phyloP scores from a whole-genome alignment of 2,797 vertebrate genomes.

The Molossus alvarezi region DNA sequence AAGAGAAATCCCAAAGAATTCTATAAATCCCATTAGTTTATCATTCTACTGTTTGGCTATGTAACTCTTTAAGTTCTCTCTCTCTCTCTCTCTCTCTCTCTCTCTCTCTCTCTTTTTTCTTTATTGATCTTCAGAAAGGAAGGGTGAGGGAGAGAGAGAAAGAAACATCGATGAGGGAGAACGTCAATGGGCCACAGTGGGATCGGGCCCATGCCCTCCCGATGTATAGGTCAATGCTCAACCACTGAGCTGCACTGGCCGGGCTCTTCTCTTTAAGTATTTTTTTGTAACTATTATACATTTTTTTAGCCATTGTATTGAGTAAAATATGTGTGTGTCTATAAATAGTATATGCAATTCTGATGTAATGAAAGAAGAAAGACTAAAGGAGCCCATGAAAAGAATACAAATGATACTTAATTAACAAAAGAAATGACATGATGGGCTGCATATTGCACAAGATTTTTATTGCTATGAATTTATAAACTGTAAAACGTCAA shows the following conservation, averaged over 20 bases:
- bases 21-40: neutral
- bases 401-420: slow-evolving; percentile 10
- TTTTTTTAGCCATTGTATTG: neutral
- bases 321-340: neutral
- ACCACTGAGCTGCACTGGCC: too few relatives aligned
- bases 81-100: too few relatives aligned
- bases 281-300: neutral
- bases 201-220: too few relatives aligned
- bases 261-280: neutral
- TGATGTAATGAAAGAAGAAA: neutral
- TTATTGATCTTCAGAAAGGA: too few relatives aligned
- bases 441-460: neutral
- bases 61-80: neutral
- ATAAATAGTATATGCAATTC: neutral
- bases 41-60: neutral
- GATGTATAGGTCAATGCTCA: too few relatives aligned
- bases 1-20: neutral
- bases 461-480: slow-evolving; percentile 4
- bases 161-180: too few relatives aligned
- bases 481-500: slow-evolving; percentile 31
- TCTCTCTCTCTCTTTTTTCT: too few relatives aligned
- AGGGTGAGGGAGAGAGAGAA: too few relatives aligned
- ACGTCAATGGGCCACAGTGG: too few relatives aligned
- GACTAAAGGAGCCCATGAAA: neutral
- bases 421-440: slow-evolving; percentile 20